Evolutionary conservation across 2,888 invertebrate genomes (phyloP), one percentile per base, ranked within the genome.

Genomic region (Orthosia cruda): DNA sequence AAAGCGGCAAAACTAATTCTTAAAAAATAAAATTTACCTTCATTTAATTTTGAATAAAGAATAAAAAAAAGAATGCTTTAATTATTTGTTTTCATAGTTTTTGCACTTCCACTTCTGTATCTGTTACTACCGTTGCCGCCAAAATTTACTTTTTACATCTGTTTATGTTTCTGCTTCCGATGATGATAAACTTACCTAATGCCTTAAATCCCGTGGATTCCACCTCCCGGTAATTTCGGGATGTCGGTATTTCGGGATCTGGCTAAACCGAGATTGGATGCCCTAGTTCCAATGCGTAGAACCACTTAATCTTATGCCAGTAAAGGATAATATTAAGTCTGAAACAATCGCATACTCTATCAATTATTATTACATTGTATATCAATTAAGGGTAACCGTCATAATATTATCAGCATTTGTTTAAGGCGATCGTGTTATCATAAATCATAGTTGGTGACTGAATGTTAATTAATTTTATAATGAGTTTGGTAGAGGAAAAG

Each of bases 361-460:
- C 70, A 63, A 74, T 75, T 59, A 59, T 59, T 45, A 59, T 45
- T 77, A 82, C 45, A 76, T 62, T 78, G 67, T 55, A 47, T 64
- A 67, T 75, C 67, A 77, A 84, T 81, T 74, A 80, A 61, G 40
- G 57, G 45, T 13, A 71, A 50, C 58, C 69, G 80, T 81, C 71
- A 81, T 63, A 81, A 71, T 71, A 84, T 64, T 67, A 74, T 77
- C 78, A 71, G 71, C 68, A 59, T 79, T 75, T 62, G 69, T 80
- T 55, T 81, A 86, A 83, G 76, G 72, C 47, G 67, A 74, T 77
- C 77, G 67, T 76, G 85, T 74, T 64, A 49, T 55, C 32, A 77
- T 84, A 82, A 86, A 84, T 86, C 80, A 84, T 74, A 72, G 50
- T 68, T 66, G 26, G 57, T 71, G 75, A 69, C 74, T 58, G 70